Conservation (phyloP, 2,113 vertebrate genomes). For the Lamprotornis superbus region DNA sequence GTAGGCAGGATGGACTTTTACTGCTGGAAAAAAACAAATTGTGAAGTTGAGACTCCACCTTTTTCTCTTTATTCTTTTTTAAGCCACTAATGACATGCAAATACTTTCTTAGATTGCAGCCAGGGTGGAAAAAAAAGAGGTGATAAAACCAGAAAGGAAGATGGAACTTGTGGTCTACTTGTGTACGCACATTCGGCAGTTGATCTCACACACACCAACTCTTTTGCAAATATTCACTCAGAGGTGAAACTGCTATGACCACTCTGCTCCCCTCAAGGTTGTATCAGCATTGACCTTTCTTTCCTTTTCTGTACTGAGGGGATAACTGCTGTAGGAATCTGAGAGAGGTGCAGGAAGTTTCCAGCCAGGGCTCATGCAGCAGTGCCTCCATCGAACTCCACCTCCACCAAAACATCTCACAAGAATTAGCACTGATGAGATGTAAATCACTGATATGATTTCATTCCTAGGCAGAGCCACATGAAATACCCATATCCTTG, state of each 20-base stretch:
- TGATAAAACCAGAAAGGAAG: conserved; percentile 52
- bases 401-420: not conserved
- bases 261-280: not conserved
- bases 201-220: not conserved
- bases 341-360: conserved; percentile 5
- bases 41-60: not conserved
- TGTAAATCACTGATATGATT: not conserved
- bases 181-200: not conserved
- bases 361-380: not conserved
- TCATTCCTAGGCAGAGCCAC: not conserved
- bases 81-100: conserved; percentile 12
- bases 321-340: not conserved
- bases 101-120: conserved; percentile 62
- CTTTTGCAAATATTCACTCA: not conserved
- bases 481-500: not conserved
- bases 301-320: not conserved
- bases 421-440: not conserved
- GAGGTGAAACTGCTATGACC: not conserved
- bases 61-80: not conserved
- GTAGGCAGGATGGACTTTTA: conserved; percentile 30
- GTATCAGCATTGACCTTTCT: not conserved
- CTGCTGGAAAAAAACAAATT: conserved; percentile 27
- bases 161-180: conserved; percentile 22
- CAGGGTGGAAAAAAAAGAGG: conserved; percentile 37
- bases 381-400: not conserved